Base-by-base conservation (phyloP, 2,888 invertebrate genomes). In the Calliphora vomitoria region DNA sequence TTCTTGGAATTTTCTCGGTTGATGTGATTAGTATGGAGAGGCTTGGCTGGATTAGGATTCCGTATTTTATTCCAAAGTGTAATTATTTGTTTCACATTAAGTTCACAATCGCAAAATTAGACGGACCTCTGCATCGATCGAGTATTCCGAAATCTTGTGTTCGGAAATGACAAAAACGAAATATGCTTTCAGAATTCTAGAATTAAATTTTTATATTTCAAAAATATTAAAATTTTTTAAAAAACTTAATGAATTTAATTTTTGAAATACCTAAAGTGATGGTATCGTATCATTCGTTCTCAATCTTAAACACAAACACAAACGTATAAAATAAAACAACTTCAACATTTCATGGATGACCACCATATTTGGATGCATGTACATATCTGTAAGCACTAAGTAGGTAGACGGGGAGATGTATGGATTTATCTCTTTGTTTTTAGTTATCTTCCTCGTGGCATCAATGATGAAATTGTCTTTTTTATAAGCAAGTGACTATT, bases 201-300 rank as follows among this genome's bases (percentile, higher is more conserved):
- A 87, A 87, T 87, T 82, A 87, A 87, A 87, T 85, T 85, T 85
- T 87, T 87, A 85, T 79, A 87, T 85, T 85, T 85, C 87, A 87
- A 82, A 87, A 87, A 87, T 85, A 85, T 87, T 87, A 87, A 85
- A 69, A 69, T 82, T 82, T 87, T 44, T 85, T 55, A 50, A 15
- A 44, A 82, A 72, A 82, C 64, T 85, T 81, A 78, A 87, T 79
- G 78, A 84, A 87, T 82, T 85, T 82, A 75, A 64, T 82, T 82
- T 82, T 82, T 62, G 62, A 82, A 87, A 85, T 82, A 82, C 85
- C 85, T 82, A 85, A 87, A 66, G 5, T 82, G 81, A 68, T 81
- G 85, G 85, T 85, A 85, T 78, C 58, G 53, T 71, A 25, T 84
- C 41, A 75, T 80, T 79, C 58, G 69, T 69, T 79, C 76, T 82